These are phyloP conservation scores for Choristoneura rosaceana DNA, from an alignment of 2,888 invertebrate species.

Conservation along the genomic window DNA sequence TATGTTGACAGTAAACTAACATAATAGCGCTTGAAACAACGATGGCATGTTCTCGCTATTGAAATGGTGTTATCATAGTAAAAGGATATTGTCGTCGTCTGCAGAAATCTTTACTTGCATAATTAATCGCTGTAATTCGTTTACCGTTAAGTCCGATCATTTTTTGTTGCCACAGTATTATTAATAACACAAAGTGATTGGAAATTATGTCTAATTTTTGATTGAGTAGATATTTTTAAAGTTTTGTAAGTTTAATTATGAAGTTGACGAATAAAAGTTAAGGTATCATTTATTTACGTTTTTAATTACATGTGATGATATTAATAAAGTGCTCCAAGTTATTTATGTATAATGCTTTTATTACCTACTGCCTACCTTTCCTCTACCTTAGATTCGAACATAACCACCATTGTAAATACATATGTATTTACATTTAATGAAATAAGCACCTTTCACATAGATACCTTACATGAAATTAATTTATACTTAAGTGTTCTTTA, in stretches of 20 bases:
- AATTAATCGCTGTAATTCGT: neutral
- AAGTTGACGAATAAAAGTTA: neutral
- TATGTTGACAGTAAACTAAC: neutral
- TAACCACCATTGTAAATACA: too few species aligned
- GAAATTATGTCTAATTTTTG: neutral
- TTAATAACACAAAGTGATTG: neutral
- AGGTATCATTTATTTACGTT: neutral
- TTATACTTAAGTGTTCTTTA: too few species aligned
- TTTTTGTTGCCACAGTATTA: neutral
- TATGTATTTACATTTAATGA: too few species aligned
- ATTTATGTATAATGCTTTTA: too few species aligned
- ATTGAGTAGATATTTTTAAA: neutral
- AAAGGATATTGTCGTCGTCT: too few species aligned
- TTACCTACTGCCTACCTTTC: too few species aligned
- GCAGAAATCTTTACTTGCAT: too few species aligned
- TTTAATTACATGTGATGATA: neutral
- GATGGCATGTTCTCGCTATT: neutral
- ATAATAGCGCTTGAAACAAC: neutral
- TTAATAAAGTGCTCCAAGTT: too few species aligned
- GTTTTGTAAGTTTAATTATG: neutral
- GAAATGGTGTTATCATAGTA: too few species aligned
- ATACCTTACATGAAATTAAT: too few species aligned
- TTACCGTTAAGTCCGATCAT: neutral
- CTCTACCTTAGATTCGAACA: too few species aligned
- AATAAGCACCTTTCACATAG: too few species aligned